Conservation (phyloP, 2,888 invertebrate species). For the Perizoma flavofasciatum region DNA sequence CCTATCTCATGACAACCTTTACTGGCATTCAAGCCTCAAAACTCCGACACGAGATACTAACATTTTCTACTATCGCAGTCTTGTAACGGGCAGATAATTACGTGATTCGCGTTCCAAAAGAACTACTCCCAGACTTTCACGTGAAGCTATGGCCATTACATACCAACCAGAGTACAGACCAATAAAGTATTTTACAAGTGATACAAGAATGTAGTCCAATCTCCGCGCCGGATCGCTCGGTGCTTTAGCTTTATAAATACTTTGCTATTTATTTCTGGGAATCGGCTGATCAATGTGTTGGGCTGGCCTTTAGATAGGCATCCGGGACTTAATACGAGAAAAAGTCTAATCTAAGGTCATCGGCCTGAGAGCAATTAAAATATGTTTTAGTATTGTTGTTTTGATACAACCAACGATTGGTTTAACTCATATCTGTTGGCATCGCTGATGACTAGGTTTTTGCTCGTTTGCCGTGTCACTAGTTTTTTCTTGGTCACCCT, state of each 20-base stretch:
- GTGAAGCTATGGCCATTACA: conserved; percentile 43
- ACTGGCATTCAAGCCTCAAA: too few relatives aligned
- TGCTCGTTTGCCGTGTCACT: too few relatives aligned
- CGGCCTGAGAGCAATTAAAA: conserved; percentile 40
- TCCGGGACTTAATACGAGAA: conserved; percentile 42
- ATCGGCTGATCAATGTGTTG: conserved; percentile 72
- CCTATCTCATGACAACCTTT: too few relatives aligned
- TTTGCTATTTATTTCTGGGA: conserved; percentile 82
- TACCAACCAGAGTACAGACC: conserved; percentile 53
- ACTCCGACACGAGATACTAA: too few relatives aligned
- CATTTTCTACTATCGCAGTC: too few relatives aligned
- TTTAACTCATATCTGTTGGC: not conserved
- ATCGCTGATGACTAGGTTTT: too few relatives aligned
- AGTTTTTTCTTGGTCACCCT: too few relatives aligned
- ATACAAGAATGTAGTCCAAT: conserved; percentile 78
- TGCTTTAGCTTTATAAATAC: conserved; percentile 81
- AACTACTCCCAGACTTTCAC: not conserved
- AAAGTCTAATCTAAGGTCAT: conserved; percentile 41
- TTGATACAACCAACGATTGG: conserved; percentile 9
- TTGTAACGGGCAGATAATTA: too few relatives aligned
- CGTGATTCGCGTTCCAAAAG: too few relatives aligned
- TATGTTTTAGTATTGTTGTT: conserved; percentile 25
- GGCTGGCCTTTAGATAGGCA: conserved; percentile 39
- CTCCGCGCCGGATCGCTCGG: conserved; percentile 69
- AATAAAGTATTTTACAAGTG: conserved; percentile 84